phyloP scores from a whole-genome alignment of 1,140 invertebrate genomes.

The Drosophila bocki region DNA sequence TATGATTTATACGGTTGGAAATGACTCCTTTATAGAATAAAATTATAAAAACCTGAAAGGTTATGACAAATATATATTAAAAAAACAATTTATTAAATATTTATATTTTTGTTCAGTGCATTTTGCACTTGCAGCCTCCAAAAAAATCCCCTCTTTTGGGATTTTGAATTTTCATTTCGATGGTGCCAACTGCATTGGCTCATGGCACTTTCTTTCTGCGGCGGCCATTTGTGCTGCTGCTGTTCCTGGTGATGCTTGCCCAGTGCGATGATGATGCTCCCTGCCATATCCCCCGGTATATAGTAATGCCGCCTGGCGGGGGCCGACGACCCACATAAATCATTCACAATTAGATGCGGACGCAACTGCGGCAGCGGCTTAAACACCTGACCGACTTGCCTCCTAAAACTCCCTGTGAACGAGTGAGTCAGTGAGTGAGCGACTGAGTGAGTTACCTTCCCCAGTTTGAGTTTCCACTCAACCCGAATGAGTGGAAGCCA shows the following conservation, averaged over 20 bases:
- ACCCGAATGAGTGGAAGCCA: not conserved
- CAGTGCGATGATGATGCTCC: conserved; percentile 4
- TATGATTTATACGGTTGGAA: too few species aligned
- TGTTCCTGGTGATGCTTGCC: conserved; percentile 20
- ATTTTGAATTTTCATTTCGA: conserved; percentile 65
- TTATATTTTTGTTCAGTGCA: not conserved
- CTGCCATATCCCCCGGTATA: conserved; percentile 4
- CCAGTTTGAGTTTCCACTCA: conserved; percentile 23
- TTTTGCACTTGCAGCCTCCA: not conserved
- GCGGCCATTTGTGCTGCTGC: conserved; percentile 3
- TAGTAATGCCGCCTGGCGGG: conserved; percentile 51
- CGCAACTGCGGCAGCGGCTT: conserved; percentile 53
- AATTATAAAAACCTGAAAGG: too few species aligned
- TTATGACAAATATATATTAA: too few species aligned
- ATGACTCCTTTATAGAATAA: not conserved
- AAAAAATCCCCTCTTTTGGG: conserved; percentile 17
- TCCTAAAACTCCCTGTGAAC: conserved; percentile 13
- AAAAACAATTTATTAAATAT: too few species aligned
- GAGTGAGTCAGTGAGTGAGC: not conserved
- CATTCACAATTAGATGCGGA: conserved; percentile 81
- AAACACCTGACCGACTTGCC: conserved; percentile 58
- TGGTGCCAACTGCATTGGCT: conserved; percentile 51
- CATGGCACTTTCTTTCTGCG: conserved; percentile 47
- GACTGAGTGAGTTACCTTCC: not conserved
- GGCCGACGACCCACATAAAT: conserved; percentile 78